Percentiles rank a stretch among this genome's conserved stretches.
These are phyloP conservation scores for Ips typographus DNA, from an alignment of 1,140 invertebrate species.

Conservation along the genomic window DNA sequence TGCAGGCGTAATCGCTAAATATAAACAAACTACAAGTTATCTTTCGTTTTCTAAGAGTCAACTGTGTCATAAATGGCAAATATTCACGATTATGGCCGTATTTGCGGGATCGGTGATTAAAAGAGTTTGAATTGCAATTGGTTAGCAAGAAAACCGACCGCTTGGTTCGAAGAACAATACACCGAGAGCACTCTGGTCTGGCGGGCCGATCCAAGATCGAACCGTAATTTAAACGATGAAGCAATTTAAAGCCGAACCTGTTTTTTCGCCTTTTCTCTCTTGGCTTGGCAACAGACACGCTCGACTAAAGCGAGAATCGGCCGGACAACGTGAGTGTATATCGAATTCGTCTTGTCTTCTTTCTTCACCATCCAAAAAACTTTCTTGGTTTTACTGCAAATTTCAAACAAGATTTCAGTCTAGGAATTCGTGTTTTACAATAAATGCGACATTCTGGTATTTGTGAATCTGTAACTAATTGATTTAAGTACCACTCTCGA, in stretches of 20 bases:
- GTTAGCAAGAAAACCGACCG: slow-evolving; percentile 5
- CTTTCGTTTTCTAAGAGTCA: neutral
- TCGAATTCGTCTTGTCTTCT: slow-evolving; percentile 1
- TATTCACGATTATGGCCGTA: too few species aligned
- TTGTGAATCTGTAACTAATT: too few species aligned
- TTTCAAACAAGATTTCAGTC: too few species aligned
- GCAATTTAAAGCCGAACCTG: slow-evolving; percentile 22
- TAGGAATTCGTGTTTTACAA: too few species aligned
- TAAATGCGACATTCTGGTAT: too few species aligned
- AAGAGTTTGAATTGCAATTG: neutral
- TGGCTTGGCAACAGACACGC: slow-evolving; percentile 26
- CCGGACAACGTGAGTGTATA: neutral
- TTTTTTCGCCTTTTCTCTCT: slow-evolving; percentile 6
- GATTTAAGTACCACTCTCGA: too few species aligned
- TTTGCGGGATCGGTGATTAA: too few species aligned
- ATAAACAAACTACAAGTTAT: too few species aligned
- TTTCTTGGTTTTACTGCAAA: too few species aligned
- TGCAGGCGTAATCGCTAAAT: too few species aligned
- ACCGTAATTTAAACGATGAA: slow-evolving; percentile 31
- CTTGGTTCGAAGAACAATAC: slow-evolving; percentile 13
- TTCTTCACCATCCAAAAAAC: neutral
- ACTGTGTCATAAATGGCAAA: neutral
- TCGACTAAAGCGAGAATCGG: slow-evolving; percentile 11
- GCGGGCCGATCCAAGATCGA: slow-evolving; percentile 16
- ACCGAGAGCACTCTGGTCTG: slow-evolving; percentile 4